Conservation (phyloP, 2,797 vertebrate species). For the Hyperoplus lanceolatus region DNA sequence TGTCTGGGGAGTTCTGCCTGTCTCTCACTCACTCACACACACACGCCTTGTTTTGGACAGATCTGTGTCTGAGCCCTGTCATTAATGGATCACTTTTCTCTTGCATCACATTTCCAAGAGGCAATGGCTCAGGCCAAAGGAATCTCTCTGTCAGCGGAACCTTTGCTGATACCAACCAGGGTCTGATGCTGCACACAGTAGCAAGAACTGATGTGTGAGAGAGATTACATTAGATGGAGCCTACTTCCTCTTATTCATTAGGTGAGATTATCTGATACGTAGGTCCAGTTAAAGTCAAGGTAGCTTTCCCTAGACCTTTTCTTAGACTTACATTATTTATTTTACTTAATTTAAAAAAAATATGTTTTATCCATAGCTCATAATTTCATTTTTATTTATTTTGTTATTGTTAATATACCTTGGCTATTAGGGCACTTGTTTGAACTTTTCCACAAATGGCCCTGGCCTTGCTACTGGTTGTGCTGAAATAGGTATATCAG, state of each 20-base stretch:
- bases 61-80: slow-evolving; percentile 73
- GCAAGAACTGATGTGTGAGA: not conserved
- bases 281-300: not conserved
- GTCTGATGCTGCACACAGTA: not conserved
- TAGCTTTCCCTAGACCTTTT: too few relatives aligned
- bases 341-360: not conserved
- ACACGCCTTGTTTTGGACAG: slow-evolving; percentile 55
- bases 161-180: not conserved
- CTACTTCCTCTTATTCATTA: too few relatives aligned
- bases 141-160: slow-evolving; percentile 47
- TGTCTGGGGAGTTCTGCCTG: slow-evolving; percentile 53
- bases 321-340: too few relatives aligned
- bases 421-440: not conserved
- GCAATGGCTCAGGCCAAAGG: slow-evolving; percentile 48
- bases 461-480: not conserved
- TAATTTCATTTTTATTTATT: too few relatives aligned
- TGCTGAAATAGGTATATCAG: not conserved
- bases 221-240: too few relatives aligned
- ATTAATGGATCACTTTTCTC: slow-evolving; percentile 64
- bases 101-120: slow-evolving; percentile 58
- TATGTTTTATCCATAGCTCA: not conserved
- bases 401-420: not conserved
- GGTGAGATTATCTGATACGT: not conserved
- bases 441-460: not conserved
- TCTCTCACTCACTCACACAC: slow-evolving; percentile 11